Evolutionary conservation across 2,797 vertebrate genomes (phyloP), one percentile per base, ranked within the genome.

Genomic region (Furcifer pardalis): DNA sequence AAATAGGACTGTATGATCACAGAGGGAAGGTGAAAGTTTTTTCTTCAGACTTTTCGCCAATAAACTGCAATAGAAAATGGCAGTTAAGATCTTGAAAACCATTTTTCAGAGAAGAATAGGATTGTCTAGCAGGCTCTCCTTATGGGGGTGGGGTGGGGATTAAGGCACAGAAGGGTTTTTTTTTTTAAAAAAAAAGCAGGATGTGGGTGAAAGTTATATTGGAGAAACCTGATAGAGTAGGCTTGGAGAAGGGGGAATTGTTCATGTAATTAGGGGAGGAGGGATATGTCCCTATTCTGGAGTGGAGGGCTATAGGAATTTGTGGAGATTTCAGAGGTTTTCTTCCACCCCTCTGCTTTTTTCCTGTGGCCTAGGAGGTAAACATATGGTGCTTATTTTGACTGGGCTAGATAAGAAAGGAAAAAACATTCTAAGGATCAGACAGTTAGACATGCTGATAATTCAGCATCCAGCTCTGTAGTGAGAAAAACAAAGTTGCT

Each of bases 341-440:
- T 52, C 46, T 40, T 25, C 35, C 49, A n/a, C 49, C 63, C 27
- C 5, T 10, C 1, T 5, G 37, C 30, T 27, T 35, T n/a, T 79
- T 84, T 52, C 21, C 12, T n/a, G 10, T 6, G 69, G 75, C 74
- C 65, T 75, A 6, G 85, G 40, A 75, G 83, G 2, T 60, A 63
- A 88, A 83, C 37, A 60, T 56, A 56, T 4, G 69, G 30, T 46
- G 40, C 81, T 88, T 88, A 86, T 86, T 90, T 87, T 69, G 89
- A 23, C 85, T 71, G 87, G 79, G 52, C 35, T 44, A 71, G 87
- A 68, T 86, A 73, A 87, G 78, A 2, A 91, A 90, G 81, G 87
- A 87, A 88, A 90, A 90, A 91, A 80, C 15, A 82, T 83, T 80
- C 40, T 15, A 1, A 49, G 81, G 30, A 84, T 85, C 83, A 86